Evolutionary conservation across 2,113 vertebrate genomes (phyloP), one percentile per base, ranked within the genome.

Genomic region (Seriola quinqueradiata): DNA sequence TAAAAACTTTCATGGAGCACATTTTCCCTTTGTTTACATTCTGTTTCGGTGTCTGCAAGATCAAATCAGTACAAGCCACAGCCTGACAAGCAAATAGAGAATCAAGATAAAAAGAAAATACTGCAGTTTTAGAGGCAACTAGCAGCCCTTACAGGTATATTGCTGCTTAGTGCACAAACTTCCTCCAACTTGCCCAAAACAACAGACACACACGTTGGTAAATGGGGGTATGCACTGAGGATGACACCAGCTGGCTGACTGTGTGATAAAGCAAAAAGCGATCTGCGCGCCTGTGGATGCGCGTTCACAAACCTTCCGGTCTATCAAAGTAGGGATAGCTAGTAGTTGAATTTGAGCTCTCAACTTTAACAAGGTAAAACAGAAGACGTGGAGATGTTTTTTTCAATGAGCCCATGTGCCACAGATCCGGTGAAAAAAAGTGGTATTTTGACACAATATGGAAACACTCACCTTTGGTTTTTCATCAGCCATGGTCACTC

Each of bases 401-500:
- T 63, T 63, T 44, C 23, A 16, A 21, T 38, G 59, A 48, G 4
- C 42, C 11, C 4, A 4, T 4, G 0, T 16, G 38, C 23, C 38
- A 14, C 32, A 54, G 21, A 60, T 10, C n/a, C 16, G 17, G 16
- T 50, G 10, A 70, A 69, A 73, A 14, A 38, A 50, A 59, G 1
- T 3, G 1, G 16, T 44, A 28, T 42, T 50, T 32, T 50, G 21
- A 19, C 54, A 42, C 69, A 59, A 57, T 79, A 48, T 61, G 21
- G 14, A 83, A 38, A 69, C 68, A 93, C 96, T 97, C 94, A 98
- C 97, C 97, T 98, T 99, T 90, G 97, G 97, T 95, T 99, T 99
- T 91, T 99, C 97, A 95, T 99, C 97, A 89, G 97, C 97, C 97
- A 98, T 99, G 93, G 96, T 95, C 95, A 95, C 93, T 95, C 94